phyloP scores from a whole-genome alignment of 1,140 invertebrate species.

The Sinella curviseta region DNA sequence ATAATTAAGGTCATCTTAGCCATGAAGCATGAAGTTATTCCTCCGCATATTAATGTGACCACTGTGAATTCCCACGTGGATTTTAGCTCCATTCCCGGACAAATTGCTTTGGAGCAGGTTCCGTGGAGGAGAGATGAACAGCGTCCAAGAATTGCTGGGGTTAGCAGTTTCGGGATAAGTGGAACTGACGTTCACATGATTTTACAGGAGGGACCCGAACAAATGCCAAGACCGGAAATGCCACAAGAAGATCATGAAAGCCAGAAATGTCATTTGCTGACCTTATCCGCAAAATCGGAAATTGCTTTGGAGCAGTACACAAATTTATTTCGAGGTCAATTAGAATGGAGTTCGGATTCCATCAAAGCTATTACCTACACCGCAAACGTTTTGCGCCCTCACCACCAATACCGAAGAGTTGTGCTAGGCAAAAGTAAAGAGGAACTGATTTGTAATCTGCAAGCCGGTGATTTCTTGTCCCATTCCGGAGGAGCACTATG shows the following conservation, averaged over 20 bases:
- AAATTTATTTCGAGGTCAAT: slow-evolving; percentile 15
- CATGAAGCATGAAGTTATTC: neutral
- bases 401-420: slow-evolving; percentile 25
- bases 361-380: slow-evolving; percentile 28
- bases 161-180: slow-evolving; percentile 38
- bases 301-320: slow-evolving; percentile 25
- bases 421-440: neutral
- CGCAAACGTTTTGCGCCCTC: slow-evolving; percentile 29
- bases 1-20: neutral
- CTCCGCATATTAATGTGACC: slow-evolving; percentile 2
- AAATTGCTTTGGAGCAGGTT: neutral
- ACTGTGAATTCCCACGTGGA: neutral
- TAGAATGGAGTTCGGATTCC: neutral
- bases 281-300: slow-evolving; percentile 5
- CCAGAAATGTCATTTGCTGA: neutral
- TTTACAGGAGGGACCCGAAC: slow-evolving; percentile 31
- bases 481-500: neutral
- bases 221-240: too few relatives aligned
- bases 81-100: neutral
- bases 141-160: neutral
- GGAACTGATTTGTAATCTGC: neutral
- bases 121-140: neutral
- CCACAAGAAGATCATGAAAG: neutral
- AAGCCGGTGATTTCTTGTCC: neutral
- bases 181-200: slow-evolving; percentile 41